A percentile compares a stretch with the other conserved stretches of the same genome.
Conservation (phyloP, 2,888 invertebrate genomes). For the Napeogenes inachia region DNA sequence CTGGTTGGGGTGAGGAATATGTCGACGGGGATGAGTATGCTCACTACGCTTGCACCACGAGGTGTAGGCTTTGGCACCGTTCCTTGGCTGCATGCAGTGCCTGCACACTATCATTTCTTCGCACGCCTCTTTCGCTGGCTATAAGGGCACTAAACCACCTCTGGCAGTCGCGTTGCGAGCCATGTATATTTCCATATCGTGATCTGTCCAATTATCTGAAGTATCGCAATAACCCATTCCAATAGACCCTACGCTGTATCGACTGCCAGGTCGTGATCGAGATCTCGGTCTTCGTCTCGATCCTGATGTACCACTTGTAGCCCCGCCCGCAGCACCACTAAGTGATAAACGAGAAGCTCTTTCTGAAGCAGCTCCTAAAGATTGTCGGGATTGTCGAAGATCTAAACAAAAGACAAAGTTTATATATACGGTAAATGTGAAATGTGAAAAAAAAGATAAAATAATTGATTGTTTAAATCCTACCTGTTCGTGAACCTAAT, state of each 20-base stretch:
- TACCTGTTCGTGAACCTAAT: slow-evolving; percentile 70
- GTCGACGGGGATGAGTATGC: slow-evolving; percentile 33
- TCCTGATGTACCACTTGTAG: slow-evolving; percentile 79
- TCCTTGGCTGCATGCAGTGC: slow-evolving; percentile 44
- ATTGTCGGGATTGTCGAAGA: slow-evolving; percentile 90
- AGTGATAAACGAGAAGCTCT: slow-evolving; percentile 87
- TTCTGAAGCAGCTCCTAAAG: slow-evolving; percentile 88
- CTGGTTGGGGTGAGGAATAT: slow-evolving; percentile 28
- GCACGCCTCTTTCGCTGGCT: slow-evolving; percentile 59
- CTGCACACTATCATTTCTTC: slow-evolving; percentile 41
- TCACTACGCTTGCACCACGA: slow-evolving; percentile 50
- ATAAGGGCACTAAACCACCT: slow-evolving; percentile 90
- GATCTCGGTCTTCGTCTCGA: slow-evolving; percentile 86
- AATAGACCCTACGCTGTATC: slow-evolving; percentile 88
- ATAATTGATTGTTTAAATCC: slow-evolving; percentile 29
- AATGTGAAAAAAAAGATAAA: not conserved
- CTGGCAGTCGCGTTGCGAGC: slow-evolving; percentile 92
- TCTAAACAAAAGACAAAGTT: slow-evolving; percentile 69
- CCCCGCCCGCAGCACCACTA: slow-evolving; percentile 80
- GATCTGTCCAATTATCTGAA: slow-evolving; percentile 95
- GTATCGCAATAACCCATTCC: slow-evolving; percentile 93
- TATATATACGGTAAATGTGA: not conserved
- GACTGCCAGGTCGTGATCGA: slow-evolving; percentile 87
- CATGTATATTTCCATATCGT: slow-evolving; percentile 97
- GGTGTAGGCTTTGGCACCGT: slow-evolving; percentile 40